These are phyloP conservation scores for Drosophila nigromelanica DNA, from an alignment of 1,140 invertebrate genomes.

Conservation along the genomic window DNA sequence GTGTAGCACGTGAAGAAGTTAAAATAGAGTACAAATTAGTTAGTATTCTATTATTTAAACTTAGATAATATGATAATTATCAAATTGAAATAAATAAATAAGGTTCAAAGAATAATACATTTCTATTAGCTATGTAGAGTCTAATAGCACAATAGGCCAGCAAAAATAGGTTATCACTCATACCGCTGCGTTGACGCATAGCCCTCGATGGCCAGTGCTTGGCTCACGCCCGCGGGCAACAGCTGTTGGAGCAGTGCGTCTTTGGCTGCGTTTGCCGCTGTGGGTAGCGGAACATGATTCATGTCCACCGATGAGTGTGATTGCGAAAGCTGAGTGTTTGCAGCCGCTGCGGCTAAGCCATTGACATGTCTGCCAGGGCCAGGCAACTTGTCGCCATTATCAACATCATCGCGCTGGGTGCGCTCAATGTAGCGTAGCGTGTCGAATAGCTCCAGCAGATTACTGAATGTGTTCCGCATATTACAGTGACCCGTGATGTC, in stretches of 20 bases:
- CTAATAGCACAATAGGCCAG: background rate
- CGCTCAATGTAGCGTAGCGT: constrained; percentile 67
- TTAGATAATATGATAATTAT: too few relatives aligned
- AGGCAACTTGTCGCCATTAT: constrained; percentile 26
- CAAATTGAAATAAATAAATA: too few relatives aligned
- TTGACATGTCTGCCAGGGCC: constrained; percentile 32
- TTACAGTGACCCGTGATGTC: constrained; percentile 89
- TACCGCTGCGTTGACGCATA: constrained; percentile 74
- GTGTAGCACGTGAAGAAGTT: too few relatives aligned
- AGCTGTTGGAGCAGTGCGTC: constrained; percentile 65
- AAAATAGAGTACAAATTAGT: too few relatives aligned
- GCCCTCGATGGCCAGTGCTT: constrained; percentile 65
- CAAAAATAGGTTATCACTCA: background rate
- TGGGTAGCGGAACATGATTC: constrained; percentile 70
- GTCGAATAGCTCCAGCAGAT: constrained; percentile 86
- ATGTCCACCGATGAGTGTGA: constrained; percentile 80
- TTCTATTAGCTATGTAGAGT: too few relatives aligned
- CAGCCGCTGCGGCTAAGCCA: constrained; percentile 41
- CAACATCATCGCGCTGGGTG: constrained; percentile 54
- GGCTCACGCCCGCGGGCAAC: constrained; percentile 56
- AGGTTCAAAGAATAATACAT: too few relatives aligned
- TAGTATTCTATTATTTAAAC: too few relatives aligned
- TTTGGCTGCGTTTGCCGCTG: constrained; percentile 58
- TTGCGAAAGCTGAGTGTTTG: constrained; percentile 57
- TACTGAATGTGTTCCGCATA: constrained; percentile 89